phyloP scores from a whole-genome alignment of 2,888 invertebrate species.

The Blomia tropicalis region DNA sequence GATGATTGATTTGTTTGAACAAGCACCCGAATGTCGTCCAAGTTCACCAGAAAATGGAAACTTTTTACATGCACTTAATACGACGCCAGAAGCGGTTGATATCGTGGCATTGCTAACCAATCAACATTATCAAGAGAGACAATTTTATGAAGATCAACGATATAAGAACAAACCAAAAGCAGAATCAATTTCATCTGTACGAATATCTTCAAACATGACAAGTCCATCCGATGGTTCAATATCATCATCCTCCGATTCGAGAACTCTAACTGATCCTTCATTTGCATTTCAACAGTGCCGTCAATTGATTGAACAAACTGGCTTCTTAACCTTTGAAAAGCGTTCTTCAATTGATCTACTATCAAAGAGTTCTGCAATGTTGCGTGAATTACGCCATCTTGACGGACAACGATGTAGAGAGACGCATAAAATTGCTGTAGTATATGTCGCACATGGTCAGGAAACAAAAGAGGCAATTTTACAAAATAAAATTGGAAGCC shows the following conservation, averaged over 20 bases:
- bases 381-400: slow-evolving; percentile 76
- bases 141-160: slow-evolving; percentile 18
- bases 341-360: slow-evolving; percentile 66
- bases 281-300: slow-evolving; percentile 67
- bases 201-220: not conserved
- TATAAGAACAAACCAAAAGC: slow-evolving; percentile 5
- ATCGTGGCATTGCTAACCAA: slow-evolving; percentile 25
- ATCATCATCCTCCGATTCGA: not conserved
- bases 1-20: not conserved
- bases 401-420: slow-evolving; percentile 55
- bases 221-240: not conserved
- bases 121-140: slow-evolving; percentile 26
- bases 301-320: slow-evolving; percentile 74
- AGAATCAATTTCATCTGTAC: not conserved
- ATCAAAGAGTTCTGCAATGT: slow-evolving; percentile 66
- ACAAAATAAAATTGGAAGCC: slow-evolving; percentile 76
- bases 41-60: not conserved
- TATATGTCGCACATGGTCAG: slow-evolving; percentile 93
- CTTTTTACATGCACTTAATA: not conserved
- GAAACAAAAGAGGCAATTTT: slow-evolving; percentile 87
- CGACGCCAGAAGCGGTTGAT: slow-evolving; percentile 17
- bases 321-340: slow-evolving; percentile 74
- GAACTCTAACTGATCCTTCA: not conserved
- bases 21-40: slow-evolving; percentile 1
- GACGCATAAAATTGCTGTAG: slow-evolving; percentile 71